Conservation (phyloP, 2,113 vertebrate species). For the Ochotona princeps region DNA sequence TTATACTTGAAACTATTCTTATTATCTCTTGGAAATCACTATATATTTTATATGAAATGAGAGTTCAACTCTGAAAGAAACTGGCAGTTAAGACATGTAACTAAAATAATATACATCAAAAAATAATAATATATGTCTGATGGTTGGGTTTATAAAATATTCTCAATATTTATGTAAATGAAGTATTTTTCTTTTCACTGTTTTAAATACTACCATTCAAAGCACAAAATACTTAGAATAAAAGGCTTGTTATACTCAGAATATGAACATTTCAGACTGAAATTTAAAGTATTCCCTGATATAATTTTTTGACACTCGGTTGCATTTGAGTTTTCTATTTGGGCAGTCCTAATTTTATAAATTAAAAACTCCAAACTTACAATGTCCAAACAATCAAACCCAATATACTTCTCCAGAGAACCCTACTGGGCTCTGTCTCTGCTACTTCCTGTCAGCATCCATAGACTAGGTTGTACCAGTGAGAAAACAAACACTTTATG, state of each 20-base stretch:
- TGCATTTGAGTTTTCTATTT: constrained; percentile 29
- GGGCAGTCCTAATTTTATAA: constrained; percentile 17
- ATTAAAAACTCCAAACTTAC: constrained; percentile 30
- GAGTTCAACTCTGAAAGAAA: constrained; percentile 51
- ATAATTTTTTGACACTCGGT: constrained; percentile 18
- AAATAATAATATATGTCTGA: constrained; percentile 5
- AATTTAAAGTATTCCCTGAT: constrained; percentile 34
- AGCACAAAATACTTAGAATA: constrained; percentile 32
- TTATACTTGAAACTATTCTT: constrained; percentile 48
- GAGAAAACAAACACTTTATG: not conserved
- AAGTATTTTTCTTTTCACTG: constrained; percentile 10
- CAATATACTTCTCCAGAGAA: not conserved
- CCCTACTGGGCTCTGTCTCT: not conserved
- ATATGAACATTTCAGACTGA: constrained; percentile 25
- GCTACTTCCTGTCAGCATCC: not conserved
- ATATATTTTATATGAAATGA: constrained; percentile 24
- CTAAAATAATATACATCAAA: constrained; percentile 21
- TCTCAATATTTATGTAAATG: not conserved
- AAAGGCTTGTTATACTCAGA: constrained; percentile 10
- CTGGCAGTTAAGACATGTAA: constrained; percentile 1
- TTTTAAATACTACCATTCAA: constrained; percentile 54
- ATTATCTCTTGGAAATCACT: constrained; percentile 55
- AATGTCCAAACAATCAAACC: not conserved
- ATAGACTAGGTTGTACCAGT: not conserved
- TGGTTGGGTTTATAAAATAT: not conserved